These are phyloP conservation scores for Peromyscus aztecus DNA, from an alignment of 2,797 vertebrate genomes.

Conservation along the genomic window DNA sequence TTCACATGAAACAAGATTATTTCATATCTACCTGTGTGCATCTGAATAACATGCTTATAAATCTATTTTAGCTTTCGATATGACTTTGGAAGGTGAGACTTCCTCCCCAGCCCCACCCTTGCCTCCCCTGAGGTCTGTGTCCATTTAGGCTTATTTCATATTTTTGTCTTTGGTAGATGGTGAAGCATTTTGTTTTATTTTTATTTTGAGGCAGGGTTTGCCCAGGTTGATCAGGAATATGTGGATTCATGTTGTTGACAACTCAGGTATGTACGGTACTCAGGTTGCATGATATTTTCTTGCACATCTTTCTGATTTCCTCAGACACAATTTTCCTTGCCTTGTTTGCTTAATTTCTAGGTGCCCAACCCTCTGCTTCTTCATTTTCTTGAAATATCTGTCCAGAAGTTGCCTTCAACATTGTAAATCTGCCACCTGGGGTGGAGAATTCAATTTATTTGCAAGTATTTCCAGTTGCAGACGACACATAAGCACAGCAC, in stretches of 20 bases:
- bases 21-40: neutral
- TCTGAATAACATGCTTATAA: neutral
- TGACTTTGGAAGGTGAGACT: neutral
- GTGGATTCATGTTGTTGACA: neutral
- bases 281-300: neutral
- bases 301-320: neutral
- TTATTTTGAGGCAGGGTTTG: neutral
- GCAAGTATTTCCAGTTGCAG: neutral
- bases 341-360: neutral
- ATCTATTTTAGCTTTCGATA: neutral
- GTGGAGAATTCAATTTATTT: neutral
- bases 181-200: neutral
- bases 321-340: neutral
- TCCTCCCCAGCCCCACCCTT: neutral
- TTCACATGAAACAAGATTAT: neutral
- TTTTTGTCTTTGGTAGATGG: neutral
- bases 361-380: neutral
- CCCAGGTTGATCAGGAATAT: neutral
- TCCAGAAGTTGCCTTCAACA: neutral
- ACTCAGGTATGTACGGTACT: neutral
- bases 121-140: neutral
- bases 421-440: neutral
- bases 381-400: conserved; percentile 2
- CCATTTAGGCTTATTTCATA: neutral
- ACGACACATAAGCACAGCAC: neutral